Evolutionary conservation across 2,113 vertebrate genomes (phyloP).

Genomic region (Gambusia affinis): DNA sequence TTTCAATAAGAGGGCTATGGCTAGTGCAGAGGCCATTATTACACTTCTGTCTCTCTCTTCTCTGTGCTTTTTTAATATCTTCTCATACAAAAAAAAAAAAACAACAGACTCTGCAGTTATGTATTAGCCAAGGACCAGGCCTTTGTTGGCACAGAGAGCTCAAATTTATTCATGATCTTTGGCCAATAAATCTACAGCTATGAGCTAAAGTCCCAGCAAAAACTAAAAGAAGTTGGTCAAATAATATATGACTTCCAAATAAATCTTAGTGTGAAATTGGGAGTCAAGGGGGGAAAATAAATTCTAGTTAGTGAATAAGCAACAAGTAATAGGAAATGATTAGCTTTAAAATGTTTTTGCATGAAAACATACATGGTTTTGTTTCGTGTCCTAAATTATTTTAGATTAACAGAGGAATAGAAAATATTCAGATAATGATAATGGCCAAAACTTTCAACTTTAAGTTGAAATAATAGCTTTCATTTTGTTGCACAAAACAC

Average conservation of each 20-base stretch:
- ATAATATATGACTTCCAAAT: background rate
- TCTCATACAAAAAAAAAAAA: constrained; percentile 59
- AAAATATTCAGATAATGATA: no score
- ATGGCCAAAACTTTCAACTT: background rate
- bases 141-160: constrained; percentile 51
- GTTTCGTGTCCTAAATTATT: no score
- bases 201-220: constrained; percentile 1
- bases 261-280: no score
- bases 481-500: background rate
- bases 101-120: constrained; percentile 59
- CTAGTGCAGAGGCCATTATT: constrained; percentile 73
- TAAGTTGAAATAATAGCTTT: background rate
- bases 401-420: no score
- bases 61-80: constrained; percentile 78
- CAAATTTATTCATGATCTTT: constrained; percentile 46
- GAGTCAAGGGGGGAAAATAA: background rate
- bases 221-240: background rate
- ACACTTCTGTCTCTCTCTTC: constrained; percentile 70
- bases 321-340: background rate
- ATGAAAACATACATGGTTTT: background rate
- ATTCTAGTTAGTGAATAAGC: background rate
- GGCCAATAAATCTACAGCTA: constrained; percentile 32
- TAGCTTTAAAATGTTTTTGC: background rate
- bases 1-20: constrained; percentile 79
- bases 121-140: constrained; percentile 42